Evolutionary conservation across 1,140 invertebrate species (phyloP).

Genomic region (Galleria mellonella): DNA sequence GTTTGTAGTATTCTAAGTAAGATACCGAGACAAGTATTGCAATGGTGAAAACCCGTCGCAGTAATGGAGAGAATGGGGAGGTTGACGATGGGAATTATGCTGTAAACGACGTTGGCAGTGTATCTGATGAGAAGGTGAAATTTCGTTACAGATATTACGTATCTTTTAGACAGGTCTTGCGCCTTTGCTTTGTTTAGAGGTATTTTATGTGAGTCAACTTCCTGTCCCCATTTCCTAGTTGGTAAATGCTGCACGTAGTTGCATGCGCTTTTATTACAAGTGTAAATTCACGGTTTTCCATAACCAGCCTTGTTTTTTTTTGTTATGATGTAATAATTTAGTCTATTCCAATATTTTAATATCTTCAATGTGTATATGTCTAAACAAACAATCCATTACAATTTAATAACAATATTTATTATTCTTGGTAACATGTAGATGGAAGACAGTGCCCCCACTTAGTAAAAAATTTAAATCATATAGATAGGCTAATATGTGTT

Average conservation of each 20-base stretch:
- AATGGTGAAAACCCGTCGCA: conserved; percentile 74
- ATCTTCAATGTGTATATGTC: too few relatives aligned
- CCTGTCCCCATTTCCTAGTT: conserved; percentile 46
- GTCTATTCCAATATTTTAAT: too few relatives aligned
- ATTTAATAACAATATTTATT: too few relatives aligned
- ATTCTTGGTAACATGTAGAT: too few relatives aligned
- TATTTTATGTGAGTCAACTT: conserved; percentile 37
- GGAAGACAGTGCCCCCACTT: too few relatives aligned
- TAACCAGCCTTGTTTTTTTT: conserved; percentile 1
- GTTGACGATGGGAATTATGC: conserved; percentile 68
- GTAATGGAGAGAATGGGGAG: conserved; percentile 71
- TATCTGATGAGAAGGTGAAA: conserved; percentile 71
- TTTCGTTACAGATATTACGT: conserved; percentile 35
- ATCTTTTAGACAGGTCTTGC: conserved; percentile 24
- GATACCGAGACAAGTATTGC: conserved; percentile 47
- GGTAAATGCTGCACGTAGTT: conserved; percentile 25
- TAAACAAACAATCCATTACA: too few relatives aligned
- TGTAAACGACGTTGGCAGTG: conserved; percentile 64
- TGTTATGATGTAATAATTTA: conserved; percentile 2
- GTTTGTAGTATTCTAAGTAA: conserved; percentile 42
- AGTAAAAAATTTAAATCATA: too few relatives aligned
- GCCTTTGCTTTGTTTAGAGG: conserved; percentile 31
- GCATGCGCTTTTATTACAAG: conserved; percentile 27
- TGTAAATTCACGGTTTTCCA: too few relatives aligned
- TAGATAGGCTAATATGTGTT: too few relatives aligned